Evolutionary conservation across 2,888 invertebrate species (phyloP).

Genomic region (Icerya purchasi): DNA sequence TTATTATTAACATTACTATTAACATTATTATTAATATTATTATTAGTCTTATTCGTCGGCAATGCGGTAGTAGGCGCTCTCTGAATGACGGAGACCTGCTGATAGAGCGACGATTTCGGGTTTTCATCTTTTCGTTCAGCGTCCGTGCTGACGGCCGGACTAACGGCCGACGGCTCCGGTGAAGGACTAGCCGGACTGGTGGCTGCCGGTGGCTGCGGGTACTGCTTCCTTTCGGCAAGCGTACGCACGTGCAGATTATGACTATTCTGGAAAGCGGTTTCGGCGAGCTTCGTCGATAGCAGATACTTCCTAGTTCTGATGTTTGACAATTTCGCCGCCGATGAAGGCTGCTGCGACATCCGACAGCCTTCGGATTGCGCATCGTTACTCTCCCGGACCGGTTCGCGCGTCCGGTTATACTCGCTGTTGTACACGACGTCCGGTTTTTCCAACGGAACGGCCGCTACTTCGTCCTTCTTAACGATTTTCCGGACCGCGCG

Average conservation of each 20-base stretch:
- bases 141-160: neutral
- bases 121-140: neutral
- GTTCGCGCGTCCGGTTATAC: neutral
- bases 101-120: slow-evolving; percentile 35
- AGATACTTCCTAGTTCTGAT: slow-evolving; percentile 2
- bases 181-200: neutral
- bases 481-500: no score
- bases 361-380: no score
- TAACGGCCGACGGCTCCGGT: neutral
- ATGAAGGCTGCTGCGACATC: no score
- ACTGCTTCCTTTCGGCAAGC: slow-evolving; percentile 23
- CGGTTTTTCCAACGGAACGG: no score
- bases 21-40: no score
- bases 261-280: slow-evolving; percentile 32
- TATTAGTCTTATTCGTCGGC: no score
- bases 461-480: no score
- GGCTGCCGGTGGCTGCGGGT: no score
- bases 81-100: slow-evolving; percentile 57
- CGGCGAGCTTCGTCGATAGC: neutral
- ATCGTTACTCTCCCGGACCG: neutral
- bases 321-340: no score
- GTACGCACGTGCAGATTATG: slow-evolving; percentile 52
- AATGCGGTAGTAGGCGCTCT: slow-evolving; percentile 37
- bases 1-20: no score
- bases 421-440: neutral